Evolutionary conservation across 2,113 vertebrate species (phyloP).

Genomic region (Tetraodon nigroviridis): DNA sequence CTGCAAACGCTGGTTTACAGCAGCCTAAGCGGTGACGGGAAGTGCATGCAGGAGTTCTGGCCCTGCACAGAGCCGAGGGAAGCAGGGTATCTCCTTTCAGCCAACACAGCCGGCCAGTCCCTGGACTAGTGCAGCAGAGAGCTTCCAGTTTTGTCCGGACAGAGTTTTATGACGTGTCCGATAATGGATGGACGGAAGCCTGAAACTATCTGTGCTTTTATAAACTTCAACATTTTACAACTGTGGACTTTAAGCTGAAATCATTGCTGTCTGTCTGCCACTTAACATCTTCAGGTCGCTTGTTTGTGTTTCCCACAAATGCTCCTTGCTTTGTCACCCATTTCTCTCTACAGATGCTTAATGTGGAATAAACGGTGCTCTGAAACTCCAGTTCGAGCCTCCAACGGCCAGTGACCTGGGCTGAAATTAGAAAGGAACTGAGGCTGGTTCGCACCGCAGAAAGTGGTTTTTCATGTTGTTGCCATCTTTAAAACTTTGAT

Average conservation of each 20-base stretch:
- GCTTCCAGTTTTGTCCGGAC: background rate
- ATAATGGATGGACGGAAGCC: conserved; percentile 10
- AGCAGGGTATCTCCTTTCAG: conserved; percentile 46
- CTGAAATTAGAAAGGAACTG: too few relatives aligned
- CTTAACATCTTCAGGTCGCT: background rate
- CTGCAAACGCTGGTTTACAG: conserved; percentile 1
- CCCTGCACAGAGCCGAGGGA: conserved; percentile 23
- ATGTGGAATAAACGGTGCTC: too few relatives aligned
- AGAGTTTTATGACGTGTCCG: background rate
- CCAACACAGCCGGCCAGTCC: conserved; percentile 30
- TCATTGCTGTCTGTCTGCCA: too few relatives aligned
- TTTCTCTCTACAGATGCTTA: too few relatives aligned
- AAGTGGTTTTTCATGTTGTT: background rate
- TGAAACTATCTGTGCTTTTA: background rate
- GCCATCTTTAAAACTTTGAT: background rate
- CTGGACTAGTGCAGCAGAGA: conserved; percentile 26
- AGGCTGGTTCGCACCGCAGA: background rate
- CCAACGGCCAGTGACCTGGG: too few relatives aligned
- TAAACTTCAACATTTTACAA: background rate
- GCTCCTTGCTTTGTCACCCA: too few relatives aligned
- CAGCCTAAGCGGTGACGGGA: conserved; percentile 23
- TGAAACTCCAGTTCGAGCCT: too few relatives aligned
- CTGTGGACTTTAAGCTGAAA: background rate
- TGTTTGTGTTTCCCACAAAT: background rate
- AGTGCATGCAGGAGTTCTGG: conserved; percentile 20